phyloP scores from a whole-genome alignment of 2,113 vertebrate species.

The Cariama cristata region DNA sequence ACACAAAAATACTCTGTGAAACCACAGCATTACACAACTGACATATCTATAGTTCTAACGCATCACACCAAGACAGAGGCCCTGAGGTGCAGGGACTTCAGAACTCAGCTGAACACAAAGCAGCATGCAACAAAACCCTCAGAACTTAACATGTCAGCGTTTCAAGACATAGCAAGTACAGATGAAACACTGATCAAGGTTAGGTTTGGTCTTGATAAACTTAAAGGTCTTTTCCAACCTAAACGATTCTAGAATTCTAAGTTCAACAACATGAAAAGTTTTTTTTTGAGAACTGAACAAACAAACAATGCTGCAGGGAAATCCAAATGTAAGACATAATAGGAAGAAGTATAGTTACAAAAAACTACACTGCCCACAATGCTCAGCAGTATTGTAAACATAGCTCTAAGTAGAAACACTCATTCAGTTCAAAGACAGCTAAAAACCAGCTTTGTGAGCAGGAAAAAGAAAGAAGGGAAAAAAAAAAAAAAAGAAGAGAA shows the following conservation, averaged over 20 bases:
- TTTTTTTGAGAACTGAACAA: background rate
- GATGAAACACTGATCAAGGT: background rate
- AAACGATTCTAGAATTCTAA: background rate
- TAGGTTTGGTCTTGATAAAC: background rate
- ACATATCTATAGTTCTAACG: background rate
- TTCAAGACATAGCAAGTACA: background rate
- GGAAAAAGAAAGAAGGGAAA: background rate
- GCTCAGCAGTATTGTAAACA: background rate
- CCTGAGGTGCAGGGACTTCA: constrained; percentile 18
- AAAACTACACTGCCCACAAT: background rate
- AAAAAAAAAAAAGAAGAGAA: fast-evolving
- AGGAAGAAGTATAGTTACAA: background rate
- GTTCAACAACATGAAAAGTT: background rate
- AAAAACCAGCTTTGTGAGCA: background rate
- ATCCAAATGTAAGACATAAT: background rate
- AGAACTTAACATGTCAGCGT: background rate
- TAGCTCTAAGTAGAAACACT: background rate
- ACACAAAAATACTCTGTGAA: background rate
- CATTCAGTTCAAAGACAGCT: background rate
- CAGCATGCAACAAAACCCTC: background rate
- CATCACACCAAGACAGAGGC: constrained; percentile 23
- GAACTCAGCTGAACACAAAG: background rate
- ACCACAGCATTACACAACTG: background rate
- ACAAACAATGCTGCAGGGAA: background rate
- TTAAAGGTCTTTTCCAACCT: background rate